Evolutionary conservation across 1,140 invertebrate genomes (phyloP).

Genomic region (Pomacea maculata): DNA sequence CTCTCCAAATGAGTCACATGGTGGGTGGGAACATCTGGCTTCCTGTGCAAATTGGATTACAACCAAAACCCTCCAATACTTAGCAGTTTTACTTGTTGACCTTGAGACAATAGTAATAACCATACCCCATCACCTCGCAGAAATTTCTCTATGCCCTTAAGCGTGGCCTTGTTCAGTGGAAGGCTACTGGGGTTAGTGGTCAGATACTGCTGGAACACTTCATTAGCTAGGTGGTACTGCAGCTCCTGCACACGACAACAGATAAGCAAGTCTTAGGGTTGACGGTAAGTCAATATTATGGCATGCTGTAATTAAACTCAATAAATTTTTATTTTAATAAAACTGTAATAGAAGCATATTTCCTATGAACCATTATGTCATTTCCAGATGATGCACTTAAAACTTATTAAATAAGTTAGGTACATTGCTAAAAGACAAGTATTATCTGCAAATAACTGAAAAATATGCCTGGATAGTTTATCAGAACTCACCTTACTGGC

Average conservation of each 20-base stretch:
- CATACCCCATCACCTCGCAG: constrained; percentile 79
- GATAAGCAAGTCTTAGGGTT: not conserved
- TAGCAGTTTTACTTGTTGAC: not conserved
- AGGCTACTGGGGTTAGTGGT: constrained; percentile 47
- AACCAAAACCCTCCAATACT: too few relatives aligned
- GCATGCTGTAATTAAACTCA: not conserved
- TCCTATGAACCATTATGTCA: too few relatives aligned
- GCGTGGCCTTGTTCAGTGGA: constrained; percentile 61
- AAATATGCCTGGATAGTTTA: too few relatives aligned
- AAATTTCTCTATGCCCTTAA: constrained; percentile 87
- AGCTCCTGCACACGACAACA: constrained; percentile 57
- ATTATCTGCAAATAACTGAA: too few relatives aligned
- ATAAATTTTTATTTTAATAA: too few relatives aligned
- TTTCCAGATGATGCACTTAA: too few relatives aligned
- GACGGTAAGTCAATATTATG: not conserved
- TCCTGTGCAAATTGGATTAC: too few relatives aligned
- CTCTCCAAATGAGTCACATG: too few relatives aligned
- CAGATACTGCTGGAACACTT: constrained; percentile 90
- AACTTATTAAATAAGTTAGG: too few relatives aligned
- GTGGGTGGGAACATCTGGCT: too few relatives aligned
- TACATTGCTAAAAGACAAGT: too few relatives aligned
- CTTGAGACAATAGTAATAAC: not conserved
- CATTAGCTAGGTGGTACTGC: constrained; percentile 87
- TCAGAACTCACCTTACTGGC: constrained; percentile 44
- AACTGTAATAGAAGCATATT: too few relatives aligned